Base-by-base conservation (phyloP, 2,797 vertebrate genomes). In the Enteromius afrohamiltoni region DNA sequence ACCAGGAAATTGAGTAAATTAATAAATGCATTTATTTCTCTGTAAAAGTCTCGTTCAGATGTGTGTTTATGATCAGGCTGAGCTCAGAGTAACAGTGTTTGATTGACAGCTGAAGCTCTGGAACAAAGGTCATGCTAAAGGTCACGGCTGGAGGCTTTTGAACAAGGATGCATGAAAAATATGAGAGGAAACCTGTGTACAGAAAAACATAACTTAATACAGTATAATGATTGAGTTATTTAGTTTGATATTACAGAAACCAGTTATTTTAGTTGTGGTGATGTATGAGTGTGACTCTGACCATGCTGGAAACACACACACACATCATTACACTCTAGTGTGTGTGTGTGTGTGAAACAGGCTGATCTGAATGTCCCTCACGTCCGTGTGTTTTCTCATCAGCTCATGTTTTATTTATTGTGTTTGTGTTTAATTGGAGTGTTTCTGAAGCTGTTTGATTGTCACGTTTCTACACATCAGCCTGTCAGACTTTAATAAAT, bases 331-430 rank as follows among this genome's bases (percentile, higher is more conserved):
- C 45, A 51, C 70, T 1, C 45, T 21, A 2, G 23, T 10, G 2
- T 49, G 68, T 67, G 17, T 34, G 75, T 79, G 60, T 58, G 64
- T 69, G n/a, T n/a, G n/a, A n/a, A 74, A 51, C 82, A 55, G 47
- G 4, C 75, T 14, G 14, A 6, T 88, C 75, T 73, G 31, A 17
- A 37, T 76, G n/a, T 16, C 3, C 1, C 51, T 58, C 34, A n/a
- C 75, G 9, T 13, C 29, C 42, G 34, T 58, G 60, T 47, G 3
- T 55, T 21, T 55, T 14, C 51, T 73, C 53, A 73, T 73, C 53
- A 73, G n/a, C 45, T 3, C 79, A 85, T 87, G 83, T 82, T 77
- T 85, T 85, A 87, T 89, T 78, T 87, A 88, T 86, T 84, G 42
- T 78, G 71, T 78, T 29, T 74, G 68, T 23, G 83, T 83, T 86